Percentiles rank a stretch among this genome's conserved stretches.
These are phyloP conservation scores for Volucella inflata DNA, from an alignment of 2,888 invertebrate species.

Conservation along the genomic window DNA sequence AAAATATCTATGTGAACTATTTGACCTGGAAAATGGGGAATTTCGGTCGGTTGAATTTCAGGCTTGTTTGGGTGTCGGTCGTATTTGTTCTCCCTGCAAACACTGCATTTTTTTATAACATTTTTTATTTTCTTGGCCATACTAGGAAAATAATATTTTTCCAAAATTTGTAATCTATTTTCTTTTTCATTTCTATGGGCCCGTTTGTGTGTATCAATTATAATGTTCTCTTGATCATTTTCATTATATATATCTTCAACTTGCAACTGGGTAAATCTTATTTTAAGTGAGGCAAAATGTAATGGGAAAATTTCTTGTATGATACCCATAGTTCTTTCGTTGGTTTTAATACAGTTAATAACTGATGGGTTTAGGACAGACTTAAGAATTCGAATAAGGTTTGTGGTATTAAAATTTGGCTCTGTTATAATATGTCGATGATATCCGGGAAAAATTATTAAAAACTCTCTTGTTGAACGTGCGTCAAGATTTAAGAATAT, in stretches of 20 bases:
- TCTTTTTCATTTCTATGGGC: conserved; percentile 52
- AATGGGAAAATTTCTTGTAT: conserved; percentile 24
- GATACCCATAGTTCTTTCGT: conserved; percentile 14
- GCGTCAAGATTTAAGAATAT: neutral
- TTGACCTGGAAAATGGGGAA: conserved; percentile 56
- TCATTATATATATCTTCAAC: conserved; percentile 5
- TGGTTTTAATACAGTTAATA: conserved; percentile 19
- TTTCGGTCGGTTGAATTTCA: conserved; percentile 16
- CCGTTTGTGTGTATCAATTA: neutral
- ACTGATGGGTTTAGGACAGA: conserved; percentile 21
- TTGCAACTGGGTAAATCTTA: neutral
- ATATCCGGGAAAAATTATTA: neutral
- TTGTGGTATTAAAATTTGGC: neutral
- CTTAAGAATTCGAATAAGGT: conserved; percentile 20
- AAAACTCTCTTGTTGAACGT: too few relatives aligned
- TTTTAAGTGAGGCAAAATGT: conserved; percentile 14
- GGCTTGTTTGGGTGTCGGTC: conserved; percentile 40
- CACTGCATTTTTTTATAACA: too few relatives aligned
- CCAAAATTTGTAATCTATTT: conserved; percentile 51
- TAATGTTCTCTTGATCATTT: neutral
- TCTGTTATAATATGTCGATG: neutral
- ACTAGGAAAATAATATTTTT: conserved; percentile 53
- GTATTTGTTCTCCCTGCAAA: conserved; percentile 50
- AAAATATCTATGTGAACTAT: conserved; percentile 64
- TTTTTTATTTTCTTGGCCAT: conserved; percentile 27